These are phyloP conservation scores for Sinocyclocheilus grahami DNA, from an alignment of 2,113 vertebrate genomes.

Conservation along the genomic window DNA sequence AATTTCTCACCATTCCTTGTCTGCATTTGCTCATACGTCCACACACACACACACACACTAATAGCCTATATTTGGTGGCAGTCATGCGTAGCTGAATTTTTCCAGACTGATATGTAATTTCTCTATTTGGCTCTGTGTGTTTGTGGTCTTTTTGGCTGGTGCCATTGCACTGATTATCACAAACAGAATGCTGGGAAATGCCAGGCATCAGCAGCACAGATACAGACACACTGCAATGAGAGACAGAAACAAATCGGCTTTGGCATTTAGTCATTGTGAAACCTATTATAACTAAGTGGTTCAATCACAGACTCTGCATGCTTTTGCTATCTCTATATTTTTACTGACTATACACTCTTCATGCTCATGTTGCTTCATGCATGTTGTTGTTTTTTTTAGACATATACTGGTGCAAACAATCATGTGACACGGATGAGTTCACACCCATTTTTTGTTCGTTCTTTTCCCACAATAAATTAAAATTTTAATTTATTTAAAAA, in stretches of 20 bases:
- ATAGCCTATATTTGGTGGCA: constrained; percentile 15
- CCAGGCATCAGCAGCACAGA: constrained; percentile 30
- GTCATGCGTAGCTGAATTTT: constrained; percentile 29
- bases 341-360: not conserved
- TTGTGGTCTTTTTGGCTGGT: constrained; percentile 24
- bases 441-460: constrained; percentile 27
- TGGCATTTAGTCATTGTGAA: constrained; percentile 47
- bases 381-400: not conserved
- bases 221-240: constrained; percentile 21
- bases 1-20: not conserved
- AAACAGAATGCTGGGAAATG: constrained; percentile 40
- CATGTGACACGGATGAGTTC: not conserved
- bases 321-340: constrained; percentile 6
- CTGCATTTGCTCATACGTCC: constrained; percentile 7
- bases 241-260: constrained; percentile 37
- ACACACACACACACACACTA: not conserved
- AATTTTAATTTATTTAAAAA: no score
- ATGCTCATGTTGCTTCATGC: not conserved
- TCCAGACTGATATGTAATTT: constrained; percentile 41
- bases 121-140: constrained; percentile 33
- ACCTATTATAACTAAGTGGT: constrained; percentile 51
- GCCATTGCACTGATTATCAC: constrained; percentile 49
- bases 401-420: not conserved
- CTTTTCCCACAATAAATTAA: not conserved
- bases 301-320: constrained; percentile 9